Conservation (phyloP, 2,113 vertebrate genomes). For the Colaptes auratus region DNA sequence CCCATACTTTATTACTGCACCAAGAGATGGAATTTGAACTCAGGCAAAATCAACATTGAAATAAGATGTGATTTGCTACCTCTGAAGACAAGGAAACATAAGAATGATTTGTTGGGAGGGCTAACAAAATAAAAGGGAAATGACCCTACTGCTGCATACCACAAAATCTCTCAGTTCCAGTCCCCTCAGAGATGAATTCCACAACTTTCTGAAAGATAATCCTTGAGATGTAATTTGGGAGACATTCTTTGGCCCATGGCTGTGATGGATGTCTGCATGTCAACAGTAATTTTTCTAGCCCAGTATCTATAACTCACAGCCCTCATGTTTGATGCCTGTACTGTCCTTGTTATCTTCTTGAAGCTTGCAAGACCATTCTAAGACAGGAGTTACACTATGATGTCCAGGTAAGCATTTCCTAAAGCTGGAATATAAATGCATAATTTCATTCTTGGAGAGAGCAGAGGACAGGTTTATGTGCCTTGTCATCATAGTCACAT, state of each 20-base stretch:
- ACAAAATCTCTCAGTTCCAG: background rate
- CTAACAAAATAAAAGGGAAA: background rate
- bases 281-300: background rate
- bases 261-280: background rate
- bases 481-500: background rate
- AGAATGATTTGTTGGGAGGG: background rate
- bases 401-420: background rate
- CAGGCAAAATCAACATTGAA: slow-evolving; percentile 38
- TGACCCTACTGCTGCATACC: background rate
- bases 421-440: background rate
- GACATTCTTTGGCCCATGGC: background rate
- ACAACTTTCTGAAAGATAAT: background rate
- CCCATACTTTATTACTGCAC: slow-evolving; percentile 17
- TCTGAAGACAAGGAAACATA: background rate
- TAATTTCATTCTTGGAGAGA: background rate
- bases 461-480: background rate
- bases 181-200: background rate
- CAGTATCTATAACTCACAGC: background rate
- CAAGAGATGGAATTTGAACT: slow-evolving; percentile 35
- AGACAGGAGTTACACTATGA: background rate
- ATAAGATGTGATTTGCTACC: slow-evolving; percentile 18
- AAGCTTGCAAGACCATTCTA: background rate
- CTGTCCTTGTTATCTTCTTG: background rate
- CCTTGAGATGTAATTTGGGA: background rate
- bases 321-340: background rate